These are phyloP conservation scores for Aptenodytes forsteri DNA, from an alignment of 2,113 vertebrate genomes.

Conservation along the genomic window DNA sequence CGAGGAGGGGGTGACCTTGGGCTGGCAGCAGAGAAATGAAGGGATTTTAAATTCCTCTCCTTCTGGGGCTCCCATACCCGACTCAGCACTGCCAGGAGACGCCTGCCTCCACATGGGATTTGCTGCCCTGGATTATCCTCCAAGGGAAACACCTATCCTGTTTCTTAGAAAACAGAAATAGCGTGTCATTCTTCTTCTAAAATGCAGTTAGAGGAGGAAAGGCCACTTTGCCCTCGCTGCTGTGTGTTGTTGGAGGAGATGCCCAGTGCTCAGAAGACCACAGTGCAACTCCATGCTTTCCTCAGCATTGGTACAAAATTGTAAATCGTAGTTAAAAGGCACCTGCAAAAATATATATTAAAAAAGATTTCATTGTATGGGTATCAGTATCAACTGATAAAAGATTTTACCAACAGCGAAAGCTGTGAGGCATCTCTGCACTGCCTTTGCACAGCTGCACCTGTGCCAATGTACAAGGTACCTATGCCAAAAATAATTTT, in stretches of 20 bases:
- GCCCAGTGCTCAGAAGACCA: background rate
- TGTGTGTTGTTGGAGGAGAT: background rate
- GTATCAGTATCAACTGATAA: background rate
- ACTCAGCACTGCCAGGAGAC: background rate
- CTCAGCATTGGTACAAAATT: background rate
- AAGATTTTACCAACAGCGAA: background rate
- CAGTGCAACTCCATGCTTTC: background rate
- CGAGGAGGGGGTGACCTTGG: background rate
- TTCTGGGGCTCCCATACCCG: background rate
- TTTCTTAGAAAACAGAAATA: background rate
- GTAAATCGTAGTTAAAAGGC: background rate
- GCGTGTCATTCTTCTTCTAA: background rate
- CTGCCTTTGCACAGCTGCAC: background rate
- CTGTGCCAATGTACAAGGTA: background rate
- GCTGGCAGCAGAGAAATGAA: background rate
- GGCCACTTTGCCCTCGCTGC: background rate
- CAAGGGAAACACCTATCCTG: background rate
- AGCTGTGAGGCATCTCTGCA: background rate
- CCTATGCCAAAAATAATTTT: background rate
- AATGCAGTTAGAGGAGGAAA: background rate
- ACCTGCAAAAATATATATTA: background rate
- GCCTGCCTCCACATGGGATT: background rate
- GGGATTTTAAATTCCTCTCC: background rate
- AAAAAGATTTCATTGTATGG: background rate
- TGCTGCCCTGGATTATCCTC: background rate